Evolutionary conservation across 2,797 vertebrate genomes (phyloP), one percentile per base, ranked within the genome.

Genomic region (Mormyrus hasselquistii): DNA sequence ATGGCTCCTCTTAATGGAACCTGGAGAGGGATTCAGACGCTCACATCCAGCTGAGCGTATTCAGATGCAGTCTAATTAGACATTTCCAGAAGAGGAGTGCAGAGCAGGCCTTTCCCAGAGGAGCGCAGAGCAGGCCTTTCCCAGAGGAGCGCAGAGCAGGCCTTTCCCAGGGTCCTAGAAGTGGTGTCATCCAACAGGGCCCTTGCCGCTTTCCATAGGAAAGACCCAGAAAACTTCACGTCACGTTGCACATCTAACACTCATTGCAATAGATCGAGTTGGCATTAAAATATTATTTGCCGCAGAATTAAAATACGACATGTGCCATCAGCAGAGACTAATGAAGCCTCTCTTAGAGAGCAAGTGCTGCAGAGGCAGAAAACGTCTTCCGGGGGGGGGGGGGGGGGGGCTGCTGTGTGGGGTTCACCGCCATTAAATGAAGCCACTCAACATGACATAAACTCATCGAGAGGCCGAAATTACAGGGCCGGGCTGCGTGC

Each of bases 11-110:
- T 87, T 34, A 87, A 57, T 65, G 41, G 16, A 65, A 57, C 34
- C 87, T 69, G 12, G 87, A 87, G 87, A 44, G 59, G 34, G 41
- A 38, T 59, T 69, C 34, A 52, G 52, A n/a, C 86, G 29, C 16
- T 55, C 86, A 59, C 85, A n/a, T 49, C 53, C 52, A 38, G 34
- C 86, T 57, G 25, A 57, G 86, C 19, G 52, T 57, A 87, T 87
- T 87, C 86, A 87, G 29, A 52, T 87, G 52, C 41, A 47, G 87
- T 69, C 86, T 59, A 87, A 87, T 87, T 87, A 87, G 52, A 59
- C 86, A 6, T 57, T 47, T 47, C 41, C 87, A 47, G 38, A 87
- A 47, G 59, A 53, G 87, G 87, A 19, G 38, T 1, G 12, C 38
- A 19, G 12, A 87, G 38, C 87, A 47, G 55, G 55, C 59, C 59